Evolutionary conservation across 2,888 invertebrate species (phyloP).

Genomic region (Pilophorus perplexus): DNA sequence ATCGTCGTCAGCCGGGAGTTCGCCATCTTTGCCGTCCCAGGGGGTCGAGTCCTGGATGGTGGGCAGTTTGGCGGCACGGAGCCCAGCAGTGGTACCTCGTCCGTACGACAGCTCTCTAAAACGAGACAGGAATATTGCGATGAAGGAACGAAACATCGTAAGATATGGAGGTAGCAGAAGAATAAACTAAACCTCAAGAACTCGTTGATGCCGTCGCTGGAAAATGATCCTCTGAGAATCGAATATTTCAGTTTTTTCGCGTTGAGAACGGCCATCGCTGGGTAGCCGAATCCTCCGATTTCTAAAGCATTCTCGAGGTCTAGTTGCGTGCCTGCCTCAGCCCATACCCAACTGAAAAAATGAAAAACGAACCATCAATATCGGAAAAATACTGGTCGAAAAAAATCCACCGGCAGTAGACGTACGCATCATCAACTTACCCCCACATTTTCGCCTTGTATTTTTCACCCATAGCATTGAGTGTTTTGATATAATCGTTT

Average conservation of each 20-base stretch:
- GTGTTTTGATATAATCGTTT: conserved; percentile 73
- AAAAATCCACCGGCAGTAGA: too few relatives aligned
- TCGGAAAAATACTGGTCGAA: too few relatives aligned
- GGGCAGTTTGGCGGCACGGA: conserved; percentile 79
- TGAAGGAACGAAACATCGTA: too few relatives aligned
- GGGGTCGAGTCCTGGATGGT: conserved; percentile 64
- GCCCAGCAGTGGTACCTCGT: conserved; percentile 84
- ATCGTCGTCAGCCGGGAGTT: conserved; percentile 80
- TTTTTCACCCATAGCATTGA: conserved; percentile 77
- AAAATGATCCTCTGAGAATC: conserved; percentile 88
- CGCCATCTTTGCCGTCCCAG: conserved; percentile 96
- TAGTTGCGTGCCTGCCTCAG: conserved; percentile 83
- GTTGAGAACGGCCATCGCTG: conserved; percentile 96
- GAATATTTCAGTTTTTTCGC: conserved; percentile 96
- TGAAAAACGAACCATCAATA: not conserved
- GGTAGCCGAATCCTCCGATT: conserved; percentile 97
- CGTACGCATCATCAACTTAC: conserved; percentile 59
- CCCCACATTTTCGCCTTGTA: conserved; percentile 96
- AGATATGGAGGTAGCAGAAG: conserved; percentile 6
- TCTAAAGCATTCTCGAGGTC: conserved; percentile 85
- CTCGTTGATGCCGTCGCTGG: conserved; percentile 90
- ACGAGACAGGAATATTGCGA: too few relatives aligned
- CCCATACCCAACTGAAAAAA: conserved; percentile 80
- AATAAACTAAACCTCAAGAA: conserved; percentile 66
- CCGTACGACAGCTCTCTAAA: conserved; percentile 86